Evolutionary conservation across 2,888 invertebrate species (phyloP).

Genomic region (Mesorhabditis sp.): DNA sequence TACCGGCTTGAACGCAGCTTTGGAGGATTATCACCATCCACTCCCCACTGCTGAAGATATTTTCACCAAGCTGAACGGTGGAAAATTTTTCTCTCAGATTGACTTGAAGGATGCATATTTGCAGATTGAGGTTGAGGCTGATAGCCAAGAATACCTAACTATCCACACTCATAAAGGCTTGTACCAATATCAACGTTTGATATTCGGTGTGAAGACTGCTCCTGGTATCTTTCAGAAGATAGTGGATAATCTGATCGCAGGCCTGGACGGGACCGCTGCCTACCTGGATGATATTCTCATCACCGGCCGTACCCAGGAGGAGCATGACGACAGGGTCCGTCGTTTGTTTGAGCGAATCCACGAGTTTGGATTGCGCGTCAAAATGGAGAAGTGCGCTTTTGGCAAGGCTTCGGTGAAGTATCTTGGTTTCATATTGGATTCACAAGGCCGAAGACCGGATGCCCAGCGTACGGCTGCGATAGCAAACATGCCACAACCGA

Average conservation of each 20-base stretch:
- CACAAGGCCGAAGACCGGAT: too few species aligned
- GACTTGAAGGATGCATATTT: slow-evolving; percentile 41
- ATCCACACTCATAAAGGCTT: slow-evolving; percentile 40
- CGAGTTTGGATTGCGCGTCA: slow-evolving; percentile 28
- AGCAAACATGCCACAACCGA: too few species aligned
- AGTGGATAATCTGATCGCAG: slow-evolving; percentile 28
- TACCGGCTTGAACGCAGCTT: too few species aligned
- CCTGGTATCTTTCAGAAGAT: slow-evolving; percentile 33
- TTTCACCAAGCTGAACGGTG: slow-evolving; percentile 28
- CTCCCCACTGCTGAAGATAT: slow-evolving; percentile 34
- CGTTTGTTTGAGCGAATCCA: slow-evolving; percentile 21
- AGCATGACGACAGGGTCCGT: too few species aligned
- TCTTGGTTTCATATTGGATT: too few species aligned
- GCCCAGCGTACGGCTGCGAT: too few species aligned
- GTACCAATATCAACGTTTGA: slow-evolving; percentile 28
- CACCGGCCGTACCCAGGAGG: too few species aligned
- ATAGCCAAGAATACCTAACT: slow-evolving; percentile 17
- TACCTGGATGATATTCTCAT: too few species aligned
- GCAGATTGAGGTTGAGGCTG: slow-evolving; percentile 29
- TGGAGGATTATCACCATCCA: slow-evolving; percentile 28
- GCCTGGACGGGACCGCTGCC: slow-evolving; percentile 21
- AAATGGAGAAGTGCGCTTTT: slow-evolving; percentile 33
- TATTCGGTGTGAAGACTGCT: slow-evolving; percentile 37
- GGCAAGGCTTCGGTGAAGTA: slow-evolving; percentile 18
- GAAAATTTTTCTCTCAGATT: slow-evolving; percentile 26